These are phyloP conservation scores for Artemia sinica DNA, from an alignment of 2,888 invertebrate genomes.

Conservation along the genomic window DNA sequence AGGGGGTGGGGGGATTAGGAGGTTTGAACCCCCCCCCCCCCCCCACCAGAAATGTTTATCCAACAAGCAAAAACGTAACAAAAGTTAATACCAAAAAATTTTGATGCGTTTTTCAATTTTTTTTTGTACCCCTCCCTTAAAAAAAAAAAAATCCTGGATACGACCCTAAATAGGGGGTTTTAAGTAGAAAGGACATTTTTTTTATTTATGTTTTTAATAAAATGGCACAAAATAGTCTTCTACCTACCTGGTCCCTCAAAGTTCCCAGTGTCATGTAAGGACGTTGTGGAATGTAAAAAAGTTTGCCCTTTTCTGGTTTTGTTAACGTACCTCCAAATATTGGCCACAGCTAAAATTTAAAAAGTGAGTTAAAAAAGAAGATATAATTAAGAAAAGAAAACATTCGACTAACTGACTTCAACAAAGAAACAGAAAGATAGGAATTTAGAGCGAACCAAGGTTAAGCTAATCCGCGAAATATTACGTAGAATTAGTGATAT, in stretches of 20 bases:
- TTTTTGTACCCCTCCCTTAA: no score
- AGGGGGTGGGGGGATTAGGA: no score
- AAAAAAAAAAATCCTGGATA: no score
- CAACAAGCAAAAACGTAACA: no score
- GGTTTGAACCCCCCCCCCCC: no score
- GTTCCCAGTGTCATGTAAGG: slow-evolving; percentile 97
- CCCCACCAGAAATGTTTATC: no score
- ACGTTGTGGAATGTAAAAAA: slow-evolving; percentile 91
- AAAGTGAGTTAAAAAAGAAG: slow-evolving; percentile 10
- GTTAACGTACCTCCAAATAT: slow-evolving; percentile 80
- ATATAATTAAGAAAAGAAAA: slow-evolving; percentile 15
- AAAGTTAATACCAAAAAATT: no score
- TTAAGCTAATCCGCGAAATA: not conserved
- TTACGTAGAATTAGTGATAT: slow-evolving; percentile 10
- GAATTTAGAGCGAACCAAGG: not conserved
- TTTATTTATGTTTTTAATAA: no score
- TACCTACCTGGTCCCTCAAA: slow-evolving; percentile 62
- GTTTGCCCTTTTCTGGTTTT: slow-evolving; percentile 83
- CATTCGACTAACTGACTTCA: slow-evolving; percentile 6
- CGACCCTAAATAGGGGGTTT: no score
- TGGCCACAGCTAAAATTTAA: slow-evolving; percentile 59
- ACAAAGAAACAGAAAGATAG: slow-evolving; percentile 15
- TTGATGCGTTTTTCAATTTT: no score
- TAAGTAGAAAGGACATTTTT: no score
- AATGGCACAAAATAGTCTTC: not conserved